Evolutionary conservation across 2,797 vertebrate genomes (phyloP), one percentile per base, ranked within the genome.

Genomic region (Micromesistius poutassou): DNA sequence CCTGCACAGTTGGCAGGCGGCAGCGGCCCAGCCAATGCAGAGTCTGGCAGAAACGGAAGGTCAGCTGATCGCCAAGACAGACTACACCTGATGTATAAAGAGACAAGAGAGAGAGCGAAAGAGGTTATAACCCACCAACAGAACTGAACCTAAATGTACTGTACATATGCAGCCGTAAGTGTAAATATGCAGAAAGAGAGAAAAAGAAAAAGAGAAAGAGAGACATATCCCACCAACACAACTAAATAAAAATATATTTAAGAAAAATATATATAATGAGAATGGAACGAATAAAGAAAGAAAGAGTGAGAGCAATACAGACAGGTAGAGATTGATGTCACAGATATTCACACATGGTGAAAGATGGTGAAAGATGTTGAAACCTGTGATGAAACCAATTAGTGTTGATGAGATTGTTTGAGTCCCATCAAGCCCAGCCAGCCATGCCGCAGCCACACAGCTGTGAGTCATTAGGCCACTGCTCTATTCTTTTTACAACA

Each of bases 21-120:
- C 98, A 99, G 2, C 92, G 91, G n/a, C 96, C 94, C 22, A 98
- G 92, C 80, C 93, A 88, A 50, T 89, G 94, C 73, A 99, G 94
- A 0, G 94, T 96, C 89, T 92, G 96, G 81, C 98, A 99, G 93
- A 98, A 95, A 74, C 91, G 81, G 36, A 94, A 93, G 0, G 94
- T 91, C 71, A 98, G 87, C 31, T 91, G 95, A 82, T 99, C 95
- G 0, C 89, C 95, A 72, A 93, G 87, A 14, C 97, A 99, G n/a
- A 70, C 76, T 0, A 81, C 77, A 84, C 88, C 94, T 95, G 92
- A 28, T 28, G 55, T n/a, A 62, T 8, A 62, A 4, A 62, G 19
- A 25, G 55, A 8, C 7, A 25, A 10, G 14, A 25, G 16, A 77
- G 3, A 1, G 12, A 25, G 62, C n/a, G 50, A 25, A 22, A 62